Evolutionary conservation across 2,888 invertebrate species (phyloP).

Genomic region (Temnothorax rugatulus): DNA sequence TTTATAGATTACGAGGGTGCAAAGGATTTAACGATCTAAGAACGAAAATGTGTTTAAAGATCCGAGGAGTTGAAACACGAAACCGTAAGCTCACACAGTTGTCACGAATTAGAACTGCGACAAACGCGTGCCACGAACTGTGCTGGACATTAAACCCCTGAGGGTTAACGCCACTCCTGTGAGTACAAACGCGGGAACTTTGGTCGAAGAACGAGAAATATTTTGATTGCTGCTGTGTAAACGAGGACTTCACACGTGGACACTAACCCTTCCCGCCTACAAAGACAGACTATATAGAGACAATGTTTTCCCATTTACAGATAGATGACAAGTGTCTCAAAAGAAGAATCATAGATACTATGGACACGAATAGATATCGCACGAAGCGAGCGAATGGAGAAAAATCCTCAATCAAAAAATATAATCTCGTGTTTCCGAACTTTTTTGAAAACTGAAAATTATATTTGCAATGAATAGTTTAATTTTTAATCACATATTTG

Average conservation of each 20-base stretch:
- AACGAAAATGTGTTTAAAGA: not conserved
- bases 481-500: slow-evolving; percentile 54
- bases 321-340: slow-evolving; percentile 28
- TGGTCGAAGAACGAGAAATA: slow-evolving; percentile 57
- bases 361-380: too few species aligned
- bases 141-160: slow-evolving; percentile 47
- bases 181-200: slow-evolving; percentile 56
- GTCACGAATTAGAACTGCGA: slow-evolving; percentile 44
- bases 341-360: not conserved
- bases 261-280: slow-evolving; percentile 47
- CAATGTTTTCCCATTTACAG: slow-evolving; percentile 55
- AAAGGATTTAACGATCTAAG: not conserved
- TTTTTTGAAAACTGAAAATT: slow-evolving; percentile 10
- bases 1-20: not conserved
- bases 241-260: slow-evolving; percentile 56
- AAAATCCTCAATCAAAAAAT: slow-evolving; percentile 29
- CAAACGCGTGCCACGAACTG: slow-evolving; percentile 47
- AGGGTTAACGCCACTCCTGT: slow-evolving; percentile 48
- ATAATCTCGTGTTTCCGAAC: slow-evolving; percentile 12
- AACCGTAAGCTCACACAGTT: slow-evolving; percentile 36
- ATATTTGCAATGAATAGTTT: slow-evolving; percentile 40
- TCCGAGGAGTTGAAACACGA: not conserved
- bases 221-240: slow-evolving; percentile 58
- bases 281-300: slow-evolving; percentile 13
- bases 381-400: not conserved